Base-by-base conservation (phyloP, 2,113 vertebrate genomes). In the Chamaea fasciata region DNA sequence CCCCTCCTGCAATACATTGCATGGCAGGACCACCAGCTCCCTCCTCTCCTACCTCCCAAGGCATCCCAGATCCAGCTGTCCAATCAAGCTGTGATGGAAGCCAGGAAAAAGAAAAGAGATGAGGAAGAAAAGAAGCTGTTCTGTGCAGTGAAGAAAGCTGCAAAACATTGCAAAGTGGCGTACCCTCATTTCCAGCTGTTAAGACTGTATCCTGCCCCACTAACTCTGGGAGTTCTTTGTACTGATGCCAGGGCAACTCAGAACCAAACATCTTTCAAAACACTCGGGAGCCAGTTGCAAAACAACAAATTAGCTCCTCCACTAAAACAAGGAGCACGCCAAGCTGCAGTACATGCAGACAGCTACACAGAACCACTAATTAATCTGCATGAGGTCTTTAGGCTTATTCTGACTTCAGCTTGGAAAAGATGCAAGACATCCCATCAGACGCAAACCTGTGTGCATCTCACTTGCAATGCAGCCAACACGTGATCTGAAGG, bases 371-470 rank as follows among this genome's bases (percentile, higher is more conserved):
- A 79, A 49, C 20, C 13, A 31, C 41, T 19, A 42, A 87, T 71
- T 83, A 77, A 81, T 23, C 82, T 57, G 46, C 70, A 65, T 1
- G 2, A 89, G 52, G 65, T 56, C 65, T 89, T 64, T 8, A 49
- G 27, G 27, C 35, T 90, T 42, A 39, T 18, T 89, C 68, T 78
- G 76, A 70, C 42, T 89, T 81, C 79, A 74, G 73, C 47, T 59
- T 6, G 1, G 75, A 81, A 81, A 70, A 83, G 73, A 93, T 56
- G 33, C 47, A 41, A 92, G 60, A 6, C 35, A 18, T 22, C 83
- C 77, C 12, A 3, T 49, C 7, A 37, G 3, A 26, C 1, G 3
- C 35, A 68, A 68, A 71, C 39, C 62, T 39, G 39, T 2, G 0
- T 9, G 28, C 76, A 27, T 31, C 59, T 37, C 16, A 0, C 60